Conservation (phyloP, 2,888 invertebrate species). For the Habrosyne pyritoides region DNA sequence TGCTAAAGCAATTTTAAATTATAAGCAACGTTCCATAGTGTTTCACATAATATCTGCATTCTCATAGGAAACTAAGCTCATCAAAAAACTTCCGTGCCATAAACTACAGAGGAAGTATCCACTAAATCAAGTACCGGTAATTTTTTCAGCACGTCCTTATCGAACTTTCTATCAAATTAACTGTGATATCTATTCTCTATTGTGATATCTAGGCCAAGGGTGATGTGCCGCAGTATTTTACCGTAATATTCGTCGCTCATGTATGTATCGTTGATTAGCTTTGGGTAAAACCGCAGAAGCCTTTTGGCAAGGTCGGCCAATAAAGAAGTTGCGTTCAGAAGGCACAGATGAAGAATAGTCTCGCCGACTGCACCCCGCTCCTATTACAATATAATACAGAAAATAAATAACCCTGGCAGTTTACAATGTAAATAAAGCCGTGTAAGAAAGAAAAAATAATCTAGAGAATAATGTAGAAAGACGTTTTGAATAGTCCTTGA, state of each 20-base stretch:
- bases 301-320: conserved; percentile 97
- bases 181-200: not conserved
- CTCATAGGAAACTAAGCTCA: conserved; percentile 11
- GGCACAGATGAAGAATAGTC: conserved; percentile 95
- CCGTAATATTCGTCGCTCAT: conserved; percentile 98
- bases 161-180: conserved; percentile 63
- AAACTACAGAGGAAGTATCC: conserved; percentile 36
- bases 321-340: conserved; percentile 94
- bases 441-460: not conserved
- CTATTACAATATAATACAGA: conserved; percentile 52
- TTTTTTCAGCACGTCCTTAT: conserved; percentile 50
- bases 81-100: conserved; percentile 24
- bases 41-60: not conserved
- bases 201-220: conserved; percentile 12
- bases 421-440: not conserved
- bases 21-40: not conserved
- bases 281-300: conserved; percentile 95
- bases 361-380: conserved; percentile 98
- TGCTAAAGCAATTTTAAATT: not conserved
- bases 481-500: too few species aligned
- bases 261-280: conserved; percentile 97
- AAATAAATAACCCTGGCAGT: not conserved
- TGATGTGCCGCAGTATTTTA: conserved; percentile 55
- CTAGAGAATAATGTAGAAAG: too few species aligned
- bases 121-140: conserved; percentile 54